phyloP scores from a whole-genome alignment of 2,113 vertebrate genomes.

The Cavia aperea region DNA sequence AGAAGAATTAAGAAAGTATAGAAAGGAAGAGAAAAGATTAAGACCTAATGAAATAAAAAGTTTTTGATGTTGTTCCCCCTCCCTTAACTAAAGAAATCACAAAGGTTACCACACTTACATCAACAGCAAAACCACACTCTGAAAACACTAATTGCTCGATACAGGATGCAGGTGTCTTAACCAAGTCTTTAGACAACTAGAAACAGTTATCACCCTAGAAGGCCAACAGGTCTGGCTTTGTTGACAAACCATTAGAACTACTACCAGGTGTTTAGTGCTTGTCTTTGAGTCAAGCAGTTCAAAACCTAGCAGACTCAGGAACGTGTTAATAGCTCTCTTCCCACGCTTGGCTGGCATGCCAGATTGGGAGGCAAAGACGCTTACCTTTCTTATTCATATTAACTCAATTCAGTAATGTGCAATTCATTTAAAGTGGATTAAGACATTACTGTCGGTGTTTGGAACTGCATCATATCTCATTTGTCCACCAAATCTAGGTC shows the following conservation, averaged over 20 bases:
- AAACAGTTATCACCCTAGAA: slow-evolving; percentile 59
- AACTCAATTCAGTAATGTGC: slow-evolving; percentile 41
- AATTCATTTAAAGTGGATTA: slow-evolving; percentile 53
- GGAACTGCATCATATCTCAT: slow-evolving; percentile 14
- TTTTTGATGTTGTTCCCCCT: slow-evolving; percentile 21
- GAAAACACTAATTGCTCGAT: slow-evolving; percentile 38
- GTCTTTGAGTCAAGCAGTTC: slow-evolving; percentile 50
- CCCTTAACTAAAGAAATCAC: slow-evolving; percentile 33
- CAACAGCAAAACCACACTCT: slow-evolving; percentile 20
- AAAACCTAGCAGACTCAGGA: slow-evolving; percentile 30
- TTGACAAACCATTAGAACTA: slow-evolving; percentile 58
- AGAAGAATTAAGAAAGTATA: neutral
- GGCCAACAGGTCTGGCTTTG: slow-evolving; percentile 39
- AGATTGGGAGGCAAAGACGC: slow-evolving; percentile 36
- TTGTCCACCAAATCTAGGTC: slow-evolving; percentile 10
- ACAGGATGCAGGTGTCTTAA: slow-evolving; percentile 36
- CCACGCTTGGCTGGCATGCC: slow-evolving; percentile 55
- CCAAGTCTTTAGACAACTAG: slow-evolving; percentile 51
- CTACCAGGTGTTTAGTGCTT: slow-evolving; percentile 62
- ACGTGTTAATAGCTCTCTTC: slow-evolving; percentile 62
- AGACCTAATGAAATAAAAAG: neutral
- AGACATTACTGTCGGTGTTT: slow-evolving; percentile 16
- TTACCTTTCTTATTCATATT: slow-evolving; percentile 35
- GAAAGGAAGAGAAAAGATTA: slow-evolving; percentile 18
- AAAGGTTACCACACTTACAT: neutral